Percentiles rank a stretch among this genome's conserved stretches.
Conservation (phyloP, 2,888 invertebrate genomes). For the Girardia tigrina region DNA sequence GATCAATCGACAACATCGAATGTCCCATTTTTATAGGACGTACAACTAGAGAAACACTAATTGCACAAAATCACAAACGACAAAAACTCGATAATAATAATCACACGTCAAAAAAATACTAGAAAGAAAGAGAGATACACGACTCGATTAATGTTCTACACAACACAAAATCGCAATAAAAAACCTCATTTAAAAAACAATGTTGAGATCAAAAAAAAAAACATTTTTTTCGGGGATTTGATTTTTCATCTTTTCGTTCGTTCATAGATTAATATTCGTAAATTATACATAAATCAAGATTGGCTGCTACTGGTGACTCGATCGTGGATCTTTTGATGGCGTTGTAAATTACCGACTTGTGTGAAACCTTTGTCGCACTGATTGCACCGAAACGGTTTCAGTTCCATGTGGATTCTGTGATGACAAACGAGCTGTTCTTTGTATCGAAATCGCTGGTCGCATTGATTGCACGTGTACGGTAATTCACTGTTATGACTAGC, state of each 20-base stretch:
- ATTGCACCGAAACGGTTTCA: constrained; percentile 19
- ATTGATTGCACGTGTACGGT: constrained; percentile 13
- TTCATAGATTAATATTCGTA: neutral
- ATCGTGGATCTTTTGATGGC: constrained; percentile 16
- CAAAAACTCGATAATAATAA: neutral
- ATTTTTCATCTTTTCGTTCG: no score
- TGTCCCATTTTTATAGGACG: no score
- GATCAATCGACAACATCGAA: constrained; percentile 14
- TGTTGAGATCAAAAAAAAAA: constrained; percentile 13
- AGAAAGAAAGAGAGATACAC: no score
- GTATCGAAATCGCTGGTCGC: constrained; percentile 12
- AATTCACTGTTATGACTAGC: constrained; percentile 14
- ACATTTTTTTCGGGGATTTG: no score
- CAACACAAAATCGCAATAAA: constrained; percentile 10
- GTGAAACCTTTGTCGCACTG: constrained; percentile 14
- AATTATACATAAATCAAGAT: constrained; percentile 5
- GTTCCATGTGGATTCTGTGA: constrained; percentile 15
- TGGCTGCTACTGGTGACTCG: neutral
- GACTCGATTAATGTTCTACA: neutral
- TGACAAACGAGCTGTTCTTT: constrained; percentile 8
- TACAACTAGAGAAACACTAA: constrained; percentile 16
- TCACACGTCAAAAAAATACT: constrained; percentile 23
- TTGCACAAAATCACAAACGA: constrained; percentile 23
- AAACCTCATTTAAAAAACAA: neutral
- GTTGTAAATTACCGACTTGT: constrained; percentile 15